phyloP scores from a whole-genome alignment of 2,797 vertebrate genomes.

The Arrhamphus sclerolepis region DNA sequence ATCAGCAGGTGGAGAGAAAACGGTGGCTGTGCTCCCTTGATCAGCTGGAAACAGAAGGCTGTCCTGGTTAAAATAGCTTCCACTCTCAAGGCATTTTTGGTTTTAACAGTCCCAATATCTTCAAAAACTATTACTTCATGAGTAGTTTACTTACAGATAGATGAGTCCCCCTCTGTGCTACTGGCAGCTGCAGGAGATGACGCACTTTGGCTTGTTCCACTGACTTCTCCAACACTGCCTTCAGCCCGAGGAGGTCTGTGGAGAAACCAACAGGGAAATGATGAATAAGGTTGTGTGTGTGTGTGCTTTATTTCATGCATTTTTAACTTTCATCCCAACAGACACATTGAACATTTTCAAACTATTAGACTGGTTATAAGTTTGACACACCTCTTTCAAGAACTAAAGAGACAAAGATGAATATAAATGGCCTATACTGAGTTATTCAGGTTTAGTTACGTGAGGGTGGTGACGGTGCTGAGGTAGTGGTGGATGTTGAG shows the following conservation, averaged over 20 bases:
- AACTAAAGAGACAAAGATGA: too few species aligned
- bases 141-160: conserved; percentile 52
- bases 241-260: conserved; percentile 77
- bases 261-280: conserved; percentile 1
- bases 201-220: conserved; percentile 24
- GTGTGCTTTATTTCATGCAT: not conserved
- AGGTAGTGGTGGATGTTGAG: conserved; percentile 98
- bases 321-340: not conserved
- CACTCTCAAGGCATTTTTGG: not conserved
- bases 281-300: not conserved
- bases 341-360: too few species aligned
- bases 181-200: conserved; percentile 42
- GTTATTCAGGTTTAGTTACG: conserved; percentile 64
- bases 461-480: conserved; percentile 87
- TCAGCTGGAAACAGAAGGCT: conserved; percentile 43
- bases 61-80: too few species aligned
- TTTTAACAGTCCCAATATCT: not conserved
- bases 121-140: too few species aligned
- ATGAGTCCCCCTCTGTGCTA: conserved; percentile 45
- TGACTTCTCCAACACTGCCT: conserved; percentile 42
- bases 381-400: too few species aligned
- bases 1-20: conserved; percentile 65
- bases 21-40: conserved; percentile 58
- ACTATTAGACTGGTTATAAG: too few species aligned
- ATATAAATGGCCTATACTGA: not conserved